Evolutionary conservation across 92 coral and sea anemone species (phyloP).

Genomic region (Phenganax stokvisi): DNA sequence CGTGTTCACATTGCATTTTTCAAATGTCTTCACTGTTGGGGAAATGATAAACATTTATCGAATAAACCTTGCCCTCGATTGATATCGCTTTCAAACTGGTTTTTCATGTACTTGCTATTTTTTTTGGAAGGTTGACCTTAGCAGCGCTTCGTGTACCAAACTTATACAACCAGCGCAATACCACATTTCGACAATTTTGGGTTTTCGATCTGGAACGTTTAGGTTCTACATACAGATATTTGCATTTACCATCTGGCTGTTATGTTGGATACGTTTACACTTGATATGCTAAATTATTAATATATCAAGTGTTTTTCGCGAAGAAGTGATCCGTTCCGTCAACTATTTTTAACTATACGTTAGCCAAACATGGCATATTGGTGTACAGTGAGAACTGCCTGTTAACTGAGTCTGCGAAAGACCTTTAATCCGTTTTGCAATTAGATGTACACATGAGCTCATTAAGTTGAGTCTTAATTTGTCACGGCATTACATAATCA

Average conservation of each 20-base stretch:
- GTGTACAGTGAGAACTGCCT: too few species aligned
- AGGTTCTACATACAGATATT: neutral
- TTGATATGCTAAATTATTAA: neutral
- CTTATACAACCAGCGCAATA: neutral
- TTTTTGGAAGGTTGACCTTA: too few species aligned
- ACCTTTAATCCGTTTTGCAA: neutral
- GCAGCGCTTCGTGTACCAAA: neutral
- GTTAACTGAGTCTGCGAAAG: neutral
- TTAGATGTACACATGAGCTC: too few species aligned
- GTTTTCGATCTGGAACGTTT: neutral
- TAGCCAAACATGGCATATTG: neutral
- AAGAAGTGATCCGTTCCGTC: neutral
- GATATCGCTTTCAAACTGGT: neutral
- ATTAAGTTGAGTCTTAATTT: too few species aligned
- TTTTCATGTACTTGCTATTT: too few species aligned
- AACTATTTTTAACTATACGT: neutral
- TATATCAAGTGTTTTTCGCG: neutral
- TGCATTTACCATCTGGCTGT: neutral
- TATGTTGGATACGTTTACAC: neutral
- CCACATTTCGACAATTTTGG: neutral
- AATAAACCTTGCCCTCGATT: neutral
- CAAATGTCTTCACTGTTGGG: slow-evolving; percentile 30
- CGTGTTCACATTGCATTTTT: slow-evolving; percentile 18
- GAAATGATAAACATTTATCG: slow-evolving; percentile 1
- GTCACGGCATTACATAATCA: too few species aligned